A percentile compares a stretch with the other conserved stretches of the same genome.
Conservation (phyloP, 2,797 vertebrate genomes). For the Bovichtus variegatus region DNA sequence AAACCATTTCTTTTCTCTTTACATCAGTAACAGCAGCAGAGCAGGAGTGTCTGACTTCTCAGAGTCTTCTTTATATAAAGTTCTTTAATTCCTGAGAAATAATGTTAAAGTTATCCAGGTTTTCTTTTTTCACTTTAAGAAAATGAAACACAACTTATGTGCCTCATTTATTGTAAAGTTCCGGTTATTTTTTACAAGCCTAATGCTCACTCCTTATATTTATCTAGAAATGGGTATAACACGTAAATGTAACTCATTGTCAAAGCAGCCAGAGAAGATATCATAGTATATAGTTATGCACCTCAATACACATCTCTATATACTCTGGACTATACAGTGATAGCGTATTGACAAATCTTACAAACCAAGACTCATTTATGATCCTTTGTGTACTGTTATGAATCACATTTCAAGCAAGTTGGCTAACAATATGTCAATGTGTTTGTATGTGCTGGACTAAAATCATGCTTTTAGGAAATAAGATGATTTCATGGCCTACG, state of each 20-base stretch:
- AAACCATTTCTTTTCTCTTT: neutral
- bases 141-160: no score
- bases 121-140: no score
- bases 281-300: neutral
- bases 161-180: neutral
- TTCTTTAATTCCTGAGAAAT: neutral
- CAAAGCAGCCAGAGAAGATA: neutral
- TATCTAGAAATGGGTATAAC: neutral
- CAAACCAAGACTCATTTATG: neutral
- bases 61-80: neutral
- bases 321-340: neutral
- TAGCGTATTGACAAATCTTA: neutral
- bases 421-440: neutral
- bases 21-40: neutral
- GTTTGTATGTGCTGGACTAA: conserved; percentile 13
- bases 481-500: conserved; percentile 23
- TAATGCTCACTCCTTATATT: neutral
- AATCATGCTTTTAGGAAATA: conserved; percentile 29
- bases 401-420: neutral
- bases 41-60: neutral
- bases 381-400: neutral
- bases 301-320: no score
- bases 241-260: neutral
- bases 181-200: neutral
- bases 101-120: neutral